Evolutionary conservation across 2,797 vertebrate species (phyloP).

Genomic region (Microctenopoma steveboyesi): DNA sequence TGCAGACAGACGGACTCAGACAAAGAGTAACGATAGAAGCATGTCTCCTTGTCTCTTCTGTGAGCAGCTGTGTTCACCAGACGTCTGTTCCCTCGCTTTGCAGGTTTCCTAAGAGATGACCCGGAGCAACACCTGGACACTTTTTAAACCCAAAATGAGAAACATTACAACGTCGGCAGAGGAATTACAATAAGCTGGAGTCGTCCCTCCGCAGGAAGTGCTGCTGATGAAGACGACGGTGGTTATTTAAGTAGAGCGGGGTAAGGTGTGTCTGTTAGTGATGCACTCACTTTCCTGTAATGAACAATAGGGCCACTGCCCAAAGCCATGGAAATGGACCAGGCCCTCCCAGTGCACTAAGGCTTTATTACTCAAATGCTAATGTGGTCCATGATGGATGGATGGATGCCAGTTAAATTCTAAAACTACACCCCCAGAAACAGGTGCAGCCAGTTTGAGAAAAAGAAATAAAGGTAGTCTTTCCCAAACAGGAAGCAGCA

Average conservation of each 20-base stretch:
- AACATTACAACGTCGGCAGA: slow-evolving; percentile 15
- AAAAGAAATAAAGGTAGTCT: neutral
- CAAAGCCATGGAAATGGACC: neutral
- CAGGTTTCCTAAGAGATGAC: slow-evolving; percentile 42
- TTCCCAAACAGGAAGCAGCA: slow-evolving; percentile 42
- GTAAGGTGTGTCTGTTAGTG: neutral
- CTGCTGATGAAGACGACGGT: neutral
- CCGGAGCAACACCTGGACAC: slow-evolving; percentile 41
- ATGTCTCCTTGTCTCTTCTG: neutral
- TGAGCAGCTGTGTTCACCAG: neutral
- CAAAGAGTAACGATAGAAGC: slow-evolving; percentile 47
- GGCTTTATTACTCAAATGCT: slow-evolving; percentile 12
- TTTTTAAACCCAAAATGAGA: slow-evolving; percentile 23
- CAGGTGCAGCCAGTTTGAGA: slow-evolving; percentile 7
- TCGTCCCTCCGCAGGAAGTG: slow-evolving; percentile 9
- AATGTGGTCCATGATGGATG: neutral
- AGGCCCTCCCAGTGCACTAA: neutral
- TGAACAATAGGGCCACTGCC: slow-evolving; percentile 8
- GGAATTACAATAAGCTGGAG: slow-evolving; percentile 11
- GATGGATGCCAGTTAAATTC: slow-evolving; percentile 8
- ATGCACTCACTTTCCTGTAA: neutral
- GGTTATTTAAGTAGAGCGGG: slow-evolving; percentile 22
- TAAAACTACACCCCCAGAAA: slow-evolving; percentile 9
- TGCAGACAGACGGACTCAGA: slow-evolving; percentile 29
- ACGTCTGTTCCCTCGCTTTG: neutral